Evolutionary conservation across 1,140 invertebrate genomes (phyloP), one percentile per base, ranked within the genome.

Genomic region (Papilio polyxenes): DNA sequence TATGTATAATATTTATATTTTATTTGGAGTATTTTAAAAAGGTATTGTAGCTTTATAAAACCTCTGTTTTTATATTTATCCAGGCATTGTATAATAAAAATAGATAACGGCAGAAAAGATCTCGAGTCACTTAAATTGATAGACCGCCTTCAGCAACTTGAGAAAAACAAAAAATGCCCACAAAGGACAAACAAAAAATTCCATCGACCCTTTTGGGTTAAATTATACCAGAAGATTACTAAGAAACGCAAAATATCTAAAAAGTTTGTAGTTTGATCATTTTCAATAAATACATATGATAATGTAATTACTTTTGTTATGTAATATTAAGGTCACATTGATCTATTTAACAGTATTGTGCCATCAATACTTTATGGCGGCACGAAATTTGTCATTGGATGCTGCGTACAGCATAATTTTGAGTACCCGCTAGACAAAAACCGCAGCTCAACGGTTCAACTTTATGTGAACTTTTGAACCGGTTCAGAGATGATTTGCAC

Each of bases 1-100:
- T 72, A 37, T 72, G 65, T 72, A 72, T 72, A 37, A 72, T 72
- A 40, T 3, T 72, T 15, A 72, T 72, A 31, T 72, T 72, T 72
- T 15, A 37, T 72, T 72, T 72, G 23, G 37, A 17, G 65, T 40
- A 15, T 37, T 72, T 72, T 37, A 65, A 65, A 37, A 13, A 10
- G 37, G 11, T 37, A 4, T 31, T 31, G 23, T 31, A 31, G 23
- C 31, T 15, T 72, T 72, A 72, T 72, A 72, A 72, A 56, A 37
- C 5, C 8, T 72, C 17, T 69, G 0, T 69, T 72, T n/a, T 59
- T 20, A 20, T 59, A 59, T 53, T 17, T 20, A 37, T 72, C 37
- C 31, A 72, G 65, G 31, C 11, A 37, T 15, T 72, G 65, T 23
- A 72, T 37, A 72, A 72, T 72, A 37, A 31, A 72, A 72, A 37